Conservation (phyloP, 2,113 vertebrate species). For the Chelonoidis abingdonii region DNA sequence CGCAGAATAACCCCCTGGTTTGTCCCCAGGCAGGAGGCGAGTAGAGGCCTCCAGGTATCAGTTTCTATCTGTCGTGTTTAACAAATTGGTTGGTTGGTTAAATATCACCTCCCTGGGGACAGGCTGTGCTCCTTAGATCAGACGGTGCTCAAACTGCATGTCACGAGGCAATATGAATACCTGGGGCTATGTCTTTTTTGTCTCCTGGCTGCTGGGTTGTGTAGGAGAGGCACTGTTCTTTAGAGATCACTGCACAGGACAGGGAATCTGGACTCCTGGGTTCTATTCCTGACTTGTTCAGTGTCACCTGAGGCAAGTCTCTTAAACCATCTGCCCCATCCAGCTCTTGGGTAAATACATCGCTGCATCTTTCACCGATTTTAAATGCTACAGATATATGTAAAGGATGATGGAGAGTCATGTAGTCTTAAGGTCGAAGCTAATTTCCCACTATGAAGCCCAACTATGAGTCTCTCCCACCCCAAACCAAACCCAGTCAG, state of each 20-base stretch:
- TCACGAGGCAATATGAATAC: neutral
- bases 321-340: neutral
- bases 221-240: neutral
- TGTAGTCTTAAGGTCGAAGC: neutral
- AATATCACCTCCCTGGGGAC: neutral
- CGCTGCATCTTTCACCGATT: neutral
- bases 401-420: neutral
- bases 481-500: neutral
- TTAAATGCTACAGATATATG: neutral
- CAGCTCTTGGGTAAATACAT: neutral
- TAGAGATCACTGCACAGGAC: neutral
- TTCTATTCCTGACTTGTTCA: neutral
- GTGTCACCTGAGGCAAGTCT: neutral
- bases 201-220: neutral
- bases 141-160: neutral
- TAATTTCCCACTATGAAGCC: neutral
- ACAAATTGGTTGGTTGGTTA: neutral
- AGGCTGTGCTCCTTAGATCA: neutral
- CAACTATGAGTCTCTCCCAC: neutral
- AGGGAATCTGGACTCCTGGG: neutral
- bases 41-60: neutral
- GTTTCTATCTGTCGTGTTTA: neutral
- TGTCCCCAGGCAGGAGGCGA: neutral
- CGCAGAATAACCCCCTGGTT: neutral
- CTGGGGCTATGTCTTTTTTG: neutral